Evolutionary conservation across 2,797 vertebrate species (phyloP), one percentile per base, ranked within the genome.

Genomic region (Danio tinwini): DNA sequence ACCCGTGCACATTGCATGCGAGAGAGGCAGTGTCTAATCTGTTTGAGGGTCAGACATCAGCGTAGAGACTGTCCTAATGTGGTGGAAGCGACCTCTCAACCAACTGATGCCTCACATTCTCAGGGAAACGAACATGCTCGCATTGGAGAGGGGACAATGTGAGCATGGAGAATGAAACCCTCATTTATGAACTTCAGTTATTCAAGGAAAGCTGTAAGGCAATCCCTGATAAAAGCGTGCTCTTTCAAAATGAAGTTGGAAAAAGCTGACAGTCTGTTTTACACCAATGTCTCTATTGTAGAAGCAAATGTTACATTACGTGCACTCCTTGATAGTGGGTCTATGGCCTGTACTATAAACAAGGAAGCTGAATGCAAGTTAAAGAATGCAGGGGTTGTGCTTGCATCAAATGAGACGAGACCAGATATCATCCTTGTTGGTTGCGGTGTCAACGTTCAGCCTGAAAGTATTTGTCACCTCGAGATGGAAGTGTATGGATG

Each of bases 121-220:
- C 40, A 64, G 39, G 39, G 4, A 63, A 63, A 63, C 39, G 1
- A 42, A 11, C 6, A 5, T 21, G 40, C 44, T 29, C 11, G 14
- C 71, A 74, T 74, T 29, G 44, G 40, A 13, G 37, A 73, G 56
- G 55, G 42, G 55, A 61, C 4, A 12, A 73, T 73, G 70, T 39
- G 53, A 56, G 69, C 9, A 0, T 6, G 58, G 8, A 61, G 7
- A 9, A 14, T 40, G 37, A 16, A 39, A 61, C 59, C 59, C 37
- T 39, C 13, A 37, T 3, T 0, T 2, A 39, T 40, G 13, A 40
- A 16, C 13, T 61, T 39, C 2, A 40, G 59, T 7, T 50, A 47
- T 16, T 61, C 1, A 21, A 61, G 14, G 58, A 37, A 14, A 37
- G 29, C 13, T 61, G 58, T 21, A 62, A 62, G 62, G 29, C 37